These are phyloP conservation scores for Halyomorpha halys DNA, from an alignment of 1,140 invertebrate genomes.

Conservation along the genomic window DNA sequence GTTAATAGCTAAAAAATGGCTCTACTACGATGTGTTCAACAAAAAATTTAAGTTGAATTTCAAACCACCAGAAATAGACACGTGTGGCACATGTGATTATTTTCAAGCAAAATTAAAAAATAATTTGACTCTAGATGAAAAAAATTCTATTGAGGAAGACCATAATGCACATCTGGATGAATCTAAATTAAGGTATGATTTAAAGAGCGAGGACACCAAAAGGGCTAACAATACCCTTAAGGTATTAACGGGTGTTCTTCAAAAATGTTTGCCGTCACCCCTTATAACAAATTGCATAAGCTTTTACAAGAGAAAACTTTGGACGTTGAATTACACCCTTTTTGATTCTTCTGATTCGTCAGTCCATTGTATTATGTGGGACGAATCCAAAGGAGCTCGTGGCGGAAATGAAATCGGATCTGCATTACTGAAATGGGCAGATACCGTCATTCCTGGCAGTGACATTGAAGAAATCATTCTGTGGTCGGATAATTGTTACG, in stretches of 20 bases:
- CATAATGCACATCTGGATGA: constrained; percentile 23
- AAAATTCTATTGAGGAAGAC: constrained; percentile 16
- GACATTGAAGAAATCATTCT: constrained; percentile 18
- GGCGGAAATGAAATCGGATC: constrained; percentile 26
- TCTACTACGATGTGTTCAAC: constrained; percentile 22
- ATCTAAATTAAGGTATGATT: constrained; percentile 21
- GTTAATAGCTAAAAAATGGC: constrained; percentile 21
- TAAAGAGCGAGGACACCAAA: constrained; percentile 20
- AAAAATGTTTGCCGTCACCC: constrained; percentile 22
- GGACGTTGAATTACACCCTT: constrained; percentile 22
- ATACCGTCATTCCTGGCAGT: constrained; percentile 21
- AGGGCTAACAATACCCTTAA: constrained; percentile 17
- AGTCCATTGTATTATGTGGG: constrained; percentile 23
- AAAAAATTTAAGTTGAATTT: constrained; percentile 21
- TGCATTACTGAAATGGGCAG: constrained; percentile 23
- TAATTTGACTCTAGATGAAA: constrained; percentile 25
- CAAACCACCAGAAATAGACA: constrained; percentile 25
- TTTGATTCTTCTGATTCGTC: constrained; percentile 24
- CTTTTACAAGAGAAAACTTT: constrained; percentile 26
- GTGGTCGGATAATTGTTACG: constrained; percentile 5
- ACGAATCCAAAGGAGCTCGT: constrained; percentile 25
- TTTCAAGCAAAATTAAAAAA: constrained; percentile 21
- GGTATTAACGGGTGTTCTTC: constrained; percentile 21
- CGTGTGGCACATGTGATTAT: constrained; percentile 17
- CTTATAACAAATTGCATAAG: constrained; percentile 22